Percentiles rank a stretch among this genome's conserved stretches.
phyloP scores from a whole-genome alignment of 2,888 invertebrate genomes.

The Caenorhabditis sulstoni region DNA sequence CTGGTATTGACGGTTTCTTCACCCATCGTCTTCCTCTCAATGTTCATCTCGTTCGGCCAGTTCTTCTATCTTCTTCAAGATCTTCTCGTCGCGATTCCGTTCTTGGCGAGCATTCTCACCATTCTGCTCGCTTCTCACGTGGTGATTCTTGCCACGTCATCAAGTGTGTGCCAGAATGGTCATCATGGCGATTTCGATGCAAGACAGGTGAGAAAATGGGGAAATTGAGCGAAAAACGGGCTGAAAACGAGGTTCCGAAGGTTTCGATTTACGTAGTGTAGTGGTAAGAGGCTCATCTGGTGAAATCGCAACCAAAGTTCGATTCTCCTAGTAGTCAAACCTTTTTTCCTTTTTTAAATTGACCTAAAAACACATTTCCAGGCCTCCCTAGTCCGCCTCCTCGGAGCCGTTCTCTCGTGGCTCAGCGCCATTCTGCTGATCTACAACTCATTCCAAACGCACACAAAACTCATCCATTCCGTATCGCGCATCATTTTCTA shows the following conservation, averaged over 20 bases:
- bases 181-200: conserved; percentile 57
- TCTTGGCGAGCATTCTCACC: conserved; percentile 35
- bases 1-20: conserved; percentile 31
- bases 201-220: conserved; percentile 31
- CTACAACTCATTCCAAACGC: conserved; percentile 54
- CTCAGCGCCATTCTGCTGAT: conserved; percentile 49
- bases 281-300: too few species aligned
- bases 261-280: too few species aligned
- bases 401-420: conserved; percentile 54
- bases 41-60: conserved; percentile 40
- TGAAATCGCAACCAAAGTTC: too few species aligned
- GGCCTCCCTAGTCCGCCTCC: conserved; percentile 41
- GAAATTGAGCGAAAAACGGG: not conserved
- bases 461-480: conserved; percentile 49
- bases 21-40: conserved; percentile 24
- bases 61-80: conserved; percentile 54
- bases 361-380: not conserved
- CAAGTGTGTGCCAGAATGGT: conserved; percentile 44
- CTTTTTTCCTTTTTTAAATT: not conserved
- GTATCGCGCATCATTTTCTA: conserved; percentile 54
- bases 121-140: conserved; percentile 48
- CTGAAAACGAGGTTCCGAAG: not conserved
- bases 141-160: conserved; percentile 40
- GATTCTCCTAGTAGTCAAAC: not conserved
- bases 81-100: conserved; percentile 58